A percentile compares a stretch with the other conserved stretches of the same genome.
phyloP scores from a whole-genome alignment of 1,140 invertebrate genomes.

The Akabosia matsudoensis region DNA sequence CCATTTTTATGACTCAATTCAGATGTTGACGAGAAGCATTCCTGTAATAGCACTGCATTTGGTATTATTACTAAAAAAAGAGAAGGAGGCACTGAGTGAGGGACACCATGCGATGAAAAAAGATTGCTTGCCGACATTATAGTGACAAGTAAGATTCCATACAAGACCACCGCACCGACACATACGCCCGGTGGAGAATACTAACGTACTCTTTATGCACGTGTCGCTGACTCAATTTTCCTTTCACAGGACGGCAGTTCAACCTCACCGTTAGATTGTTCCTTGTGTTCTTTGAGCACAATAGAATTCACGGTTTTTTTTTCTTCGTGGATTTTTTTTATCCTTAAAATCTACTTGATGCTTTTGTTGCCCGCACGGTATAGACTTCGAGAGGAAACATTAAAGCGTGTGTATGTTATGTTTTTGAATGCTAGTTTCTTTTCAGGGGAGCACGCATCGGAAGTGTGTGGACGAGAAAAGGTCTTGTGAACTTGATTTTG shows the following conservation, averaged over 20 bases:
- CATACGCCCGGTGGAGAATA: too few species aligned
- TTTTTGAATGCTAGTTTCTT: not conserved
- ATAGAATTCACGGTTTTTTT: too few species aligned
- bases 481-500: not conserved
- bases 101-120: not conserved
- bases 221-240: not conserved
- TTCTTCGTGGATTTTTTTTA: not conserved
- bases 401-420: not conserved
- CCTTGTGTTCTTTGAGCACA: not conserved
- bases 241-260: not conserved
- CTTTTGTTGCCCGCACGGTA: not conserved
- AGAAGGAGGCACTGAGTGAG: not conserved
- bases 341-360: not conserved
- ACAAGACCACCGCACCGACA: too few species aligned
- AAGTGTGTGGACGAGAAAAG: too few species aligned
- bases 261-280: not conserved
- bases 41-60: not conserved
- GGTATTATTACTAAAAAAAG: not conserved
- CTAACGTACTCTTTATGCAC: not conserved
- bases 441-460: too few species aligned
- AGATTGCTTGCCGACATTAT: too few species aligned
- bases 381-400: not conserved
- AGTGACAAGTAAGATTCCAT: too few species aligned
- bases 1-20: slow-evolving; percentile 13
- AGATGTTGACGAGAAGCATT: not conserved